A percentile compares a stretch with the other conserved stretches of the same genome.
These are phyloP conservation scores for Oenanthe oenanthe DNA, from an alignment of 2,113 vertebrate genomes.

Conservation along the genomic window DNA sequence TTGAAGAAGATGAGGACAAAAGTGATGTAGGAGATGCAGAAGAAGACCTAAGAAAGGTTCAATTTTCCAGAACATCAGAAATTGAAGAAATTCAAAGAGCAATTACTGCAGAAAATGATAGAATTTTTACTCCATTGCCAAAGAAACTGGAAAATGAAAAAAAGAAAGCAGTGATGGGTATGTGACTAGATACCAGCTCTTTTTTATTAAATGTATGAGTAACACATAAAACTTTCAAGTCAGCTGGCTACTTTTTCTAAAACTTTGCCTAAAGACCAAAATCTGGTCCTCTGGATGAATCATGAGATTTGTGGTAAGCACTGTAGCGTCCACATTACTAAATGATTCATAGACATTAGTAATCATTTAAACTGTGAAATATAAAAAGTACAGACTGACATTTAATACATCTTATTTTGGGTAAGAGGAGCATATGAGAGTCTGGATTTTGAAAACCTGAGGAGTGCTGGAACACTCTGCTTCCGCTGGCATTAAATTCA, in stretches of 20 bases:
- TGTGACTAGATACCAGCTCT: neutral
- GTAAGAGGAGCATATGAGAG: neutral
- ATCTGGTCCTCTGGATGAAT: constrained; percentile 37
- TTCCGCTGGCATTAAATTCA: neutral
- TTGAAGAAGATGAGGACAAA: constrained; percentile 83
- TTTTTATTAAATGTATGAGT: neutral
- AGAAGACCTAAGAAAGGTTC: constrained; percentile 47
- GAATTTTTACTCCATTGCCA: constrained; percentile 68
- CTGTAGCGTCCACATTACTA: neutral
- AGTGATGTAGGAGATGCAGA: constrained; percentile 23
- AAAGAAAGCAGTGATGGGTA: constrained; percentile 56
- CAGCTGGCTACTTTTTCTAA: neutral
- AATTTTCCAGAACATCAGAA: constrained; percentile 74
- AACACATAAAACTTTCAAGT: neutral
- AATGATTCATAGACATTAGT: constrained; percentile 45
- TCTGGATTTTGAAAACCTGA: constrained; percentile 41
- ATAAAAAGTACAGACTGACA: constrained; percentile 25
- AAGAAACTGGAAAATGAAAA: constrained; percentile 37
- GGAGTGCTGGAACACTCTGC: neutral
- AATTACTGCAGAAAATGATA: constrained; percentile 89
- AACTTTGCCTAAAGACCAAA: constrained; percentile 8
- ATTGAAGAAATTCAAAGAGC: constrained; percentile 88
- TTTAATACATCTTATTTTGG: constrained; percentile 28
- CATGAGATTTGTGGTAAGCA: constrained; percentile 17
- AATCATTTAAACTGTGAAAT: constrained; percentile 31